Conservation (phyloP, 2,797 vertebrate genomes). For the Nannoperca obscura region DNA sequence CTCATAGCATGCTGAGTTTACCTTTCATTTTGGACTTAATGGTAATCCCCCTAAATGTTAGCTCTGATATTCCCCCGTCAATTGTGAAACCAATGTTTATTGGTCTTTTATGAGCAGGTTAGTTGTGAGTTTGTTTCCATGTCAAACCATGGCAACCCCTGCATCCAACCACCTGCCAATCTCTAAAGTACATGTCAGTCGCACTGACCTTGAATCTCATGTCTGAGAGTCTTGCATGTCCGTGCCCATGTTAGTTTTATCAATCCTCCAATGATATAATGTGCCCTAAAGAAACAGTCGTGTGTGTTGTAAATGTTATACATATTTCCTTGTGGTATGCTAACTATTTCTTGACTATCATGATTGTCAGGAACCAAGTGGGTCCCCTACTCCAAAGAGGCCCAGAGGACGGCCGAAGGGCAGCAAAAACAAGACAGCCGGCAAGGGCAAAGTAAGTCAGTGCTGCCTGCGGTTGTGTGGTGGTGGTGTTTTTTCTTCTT, state of each 20-base stretch:
- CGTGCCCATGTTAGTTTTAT: neutral
- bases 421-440: constrained; percentile 92
- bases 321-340: neutral
- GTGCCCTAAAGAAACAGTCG: neutral
- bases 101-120: neutral
- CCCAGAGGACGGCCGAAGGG: constrained; percentile 95
- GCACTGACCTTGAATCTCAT: constrained; percentile 62
- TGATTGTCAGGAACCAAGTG: constrained; percentile 89
- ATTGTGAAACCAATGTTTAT: neutral
- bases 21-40: constrained; percentile 17
- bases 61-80: neutral
- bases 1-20: neutral
- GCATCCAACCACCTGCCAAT: constrained; percentile 69
- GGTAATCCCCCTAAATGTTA: constrained; percentile 32
- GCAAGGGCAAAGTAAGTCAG: constrained; percentile 90
- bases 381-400: constrained; percentile 94
- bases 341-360: constrained; percentile 1
- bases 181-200: constrained; percentile 65
- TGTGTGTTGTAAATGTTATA: neutral
- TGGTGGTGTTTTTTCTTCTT: too few species aligned
- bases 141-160: constrained; percentile 34
- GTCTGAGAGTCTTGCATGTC: neutral
- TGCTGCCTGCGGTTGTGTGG: neutral
- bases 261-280: neutral
- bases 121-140: constrained; percentile 29